Evolutionary conservation across 2,113 vertebrate species (phyloP), one percentile per base, ranked within the genome.

Genomic region (Calidris pugnax): DNA sequence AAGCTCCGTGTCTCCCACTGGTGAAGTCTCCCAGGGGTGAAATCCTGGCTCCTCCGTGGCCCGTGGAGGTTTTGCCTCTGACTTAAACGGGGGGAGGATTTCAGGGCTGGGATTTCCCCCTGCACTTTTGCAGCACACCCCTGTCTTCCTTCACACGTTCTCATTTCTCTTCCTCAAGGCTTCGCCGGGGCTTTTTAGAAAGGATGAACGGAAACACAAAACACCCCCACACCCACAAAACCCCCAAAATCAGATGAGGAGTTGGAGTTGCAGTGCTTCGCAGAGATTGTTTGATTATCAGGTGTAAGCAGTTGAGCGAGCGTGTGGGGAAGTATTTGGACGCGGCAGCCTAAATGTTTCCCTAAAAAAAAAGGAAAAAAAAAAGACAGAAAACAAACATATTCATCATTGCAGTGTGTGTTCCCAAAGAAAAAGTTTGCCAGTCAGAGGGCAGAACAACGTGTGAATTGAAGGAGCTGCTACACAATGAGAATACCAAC

Each of bases 401-500:
- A 87, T 72, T 93, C 60, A 66, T 95, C 89, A 62, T 15, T 72
- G 66, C 78, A 26, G 71, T 47, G 48, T 72, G 5, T 32, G 63
- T 69, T 93, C 92, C 79, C 59, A 55, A 76, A 76, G 84, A 93
- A 89, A 95, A 97, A 91, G 91, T 96, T 97, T 93, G 91, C 63
- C 80, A 76, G 80, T 51, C 5, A 1, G 74, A 63, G 94, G 78
- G 89, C 84, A 82, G 95, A 92, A 78, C 86, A 85, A 37, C 30
- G 28, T 64, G 85, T 75, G 92, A 89, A 87, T 90, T 41, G 41
- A 74, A 55, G 88, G 93, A 88, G 72, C 82, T 14, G 75, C 93
- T 67, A 90, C 87, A 80, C 92, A 55, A 45, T 2, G 56, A 2
- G 93, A 97, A 96, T 97, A 81, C 83, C 92, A 96, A 95, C 10